Evolutionary conservation across 1,140 invertebrate genomes (phyloP).

Genomic region (Leptoteleia sp.): DNA sequence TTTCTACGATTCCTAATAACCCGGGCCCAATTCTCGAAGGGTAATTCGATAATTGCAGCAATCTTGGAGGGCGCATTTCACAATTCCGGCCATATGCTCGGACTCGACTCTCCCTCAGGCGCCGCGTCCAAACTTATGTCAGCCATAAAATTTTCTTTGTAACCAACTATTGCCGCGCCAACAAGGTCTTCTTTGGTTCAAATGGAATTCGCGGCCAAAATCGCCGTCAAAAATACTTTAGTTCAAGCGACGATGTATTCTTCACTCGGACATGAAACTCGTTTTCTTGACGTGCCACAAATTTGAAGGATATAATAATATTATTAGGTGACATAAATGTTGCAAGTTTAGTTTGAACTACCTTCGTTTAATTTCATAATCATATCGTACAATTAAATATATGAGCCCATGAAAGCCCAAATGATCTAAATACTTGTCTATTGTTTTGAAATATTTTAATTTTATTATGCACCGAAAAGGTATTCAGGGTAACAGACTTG

Average conservation of each 20-base stretch:
- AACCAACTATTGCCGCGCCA: conserved; percentile 51
- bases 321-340: too few relatives aligned
- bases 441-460: too few relatives aligned
- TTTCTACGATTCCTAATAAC: conserved; percentile 61
- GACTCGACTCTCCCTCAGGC: conserved; percentile 41
- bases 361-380: too few relatives aligned
- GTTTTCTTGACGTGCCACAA: neutral
- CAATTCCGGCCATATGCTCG: conserved; percentile 72
- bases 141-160: conserved; percentile 73
- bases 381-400: too few relatives aligned
- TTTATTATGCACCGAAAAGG: too few relatives aligned
- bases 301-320: too few relatives aligned
- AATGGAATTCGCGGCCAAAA: conserved; percentile 30
- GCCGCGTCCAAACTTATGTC: conserved; percentile 62
- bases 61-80: conserved; percentile 71
- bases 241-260: conserved; percentile 33
- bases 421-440: too few relatives aligned
- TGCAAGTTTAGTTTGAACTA: too few relatives aligned
- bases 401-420: too few relatives aligned
- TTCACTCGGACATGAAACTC: neutral
- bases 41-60: conserved; percentile 77
- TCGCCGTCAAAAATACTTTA: conserved; percentile 51
- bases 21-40: conserved; percentile 65
- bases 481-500: too few relatives aligned
- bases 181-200: conserved; percentile 34